Percentiles rank a stretch among this genome's conserved stretches.
Evolutionary conservation across 2,113 vertebrate species (phyloP).

Genomic region (Forbesichthys papilliferus): DNA sequence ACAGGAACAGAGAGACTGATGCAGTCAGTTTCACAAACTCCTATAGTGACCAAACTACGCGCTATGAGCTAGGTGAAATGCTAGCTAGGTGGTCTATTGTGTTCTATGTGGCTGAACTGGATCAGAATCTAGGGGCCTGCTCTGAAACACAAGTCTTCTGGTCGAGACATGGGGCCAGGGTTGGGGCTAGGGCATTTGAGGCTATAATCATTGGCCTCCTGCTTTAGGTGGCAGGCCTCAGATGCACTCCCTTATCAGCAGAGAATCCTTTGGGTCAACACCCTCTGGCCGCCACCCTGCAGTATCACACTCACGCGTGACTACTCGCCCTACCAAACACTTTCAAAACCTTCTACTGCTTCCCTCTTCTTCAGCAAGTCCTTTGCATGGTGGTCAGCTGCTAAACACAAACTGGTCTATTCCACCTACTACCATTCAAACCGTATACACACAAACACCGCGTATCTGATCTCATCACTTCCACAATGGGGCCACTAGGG

Average conservation of each 20-base stretch:
- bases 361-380: constrained; percentile 37
- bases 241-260: constrained; percentile 94
- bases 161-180: constrained; percentile 74
- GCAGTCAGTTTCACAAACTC: neutral
- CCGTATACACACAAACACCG: constrained; percentile 67
- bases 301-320: constrained; percentile 23
- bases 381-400: constrained; percentile 16
- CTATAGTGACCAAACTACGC: neutral
- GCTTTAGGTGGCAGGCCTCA: constrained; percentile 82
- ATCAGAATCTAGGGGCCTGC: constrained; percentile 84
- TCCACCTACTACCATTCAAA: constrained; percentile 33
- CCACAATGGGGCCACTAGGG: constrained; percentile 54
- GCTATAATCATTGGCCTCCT: constrained; percentile 85
- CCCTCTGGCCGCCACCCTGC: constrained; percentile 76
- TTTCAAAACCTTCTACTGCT: neutral
- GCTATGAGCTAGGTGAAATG: neutral
- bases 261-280: constrained; percentile 68
- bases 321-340: neutral
- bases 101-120: constrained; percentile 60
- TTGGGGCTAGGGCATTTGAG: constrained; percentile 76
- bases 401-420: neutral
- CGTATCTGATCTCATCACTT: constrained; percentile 88
- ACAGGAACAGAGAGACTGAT: constrained; percentile 52
- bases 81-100: neutral
- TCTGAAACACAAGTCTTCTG: constrained; percentile 63